Evolutionary conservation across 2,113 vertebrate species (phyloP).

Genomic region (Clarias batrachus): DNA sequence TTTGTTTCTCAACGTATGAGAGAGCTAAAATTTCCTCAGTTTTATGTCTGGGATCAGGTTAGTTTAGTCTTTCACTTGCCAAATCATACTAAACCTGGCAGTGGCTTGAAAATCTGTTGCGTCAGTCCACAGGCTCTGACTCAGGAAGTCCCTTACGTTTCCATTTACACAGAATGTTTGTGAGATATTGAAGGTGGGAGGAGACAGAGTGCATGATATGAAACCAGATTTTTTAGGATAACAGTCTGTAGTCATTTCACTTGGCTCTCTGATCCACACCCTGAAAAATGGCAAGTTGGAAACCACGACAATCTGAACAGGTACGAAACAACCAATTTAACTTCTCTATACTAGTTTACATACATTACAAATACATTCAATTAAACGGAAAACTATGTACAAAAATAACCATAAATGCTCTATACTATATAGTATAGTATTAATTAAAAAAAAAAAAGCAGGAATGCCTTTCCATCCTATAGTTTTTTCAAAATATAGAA

Average conservation of each 20-base stretch:
- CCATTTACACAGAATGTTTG: too few species aligned
- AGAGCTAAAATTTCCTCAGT: neutral
- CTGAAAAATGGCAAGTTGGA: neutral
- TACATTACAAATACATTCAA: too few species aligned
- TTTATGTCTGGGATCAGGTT: conserved; percentile 55
- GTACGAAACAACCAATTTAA: neutral
- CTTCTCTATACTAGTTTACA: too few species aligned
- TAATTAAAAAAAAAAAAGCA: too few species aligned
- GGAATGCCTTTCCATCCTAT: too few species aligned
- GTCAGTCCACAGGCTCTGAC: too few species aligned
- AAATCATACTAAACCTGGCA: neutral
- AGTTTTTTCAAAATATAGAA: too few species aligned
- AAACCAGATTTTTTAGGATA: neutral
- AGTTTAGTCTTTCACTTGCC: conserved; percentile 46
- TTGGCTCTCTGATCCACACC: neutral
- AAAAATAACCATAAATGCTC: too few species aligned
- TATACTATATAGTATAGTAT: too few species aligned
- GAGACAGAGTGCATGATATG: neutral
- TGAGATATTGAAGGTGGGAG: too few species aligned
- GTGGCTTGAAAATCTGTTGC: neutral
- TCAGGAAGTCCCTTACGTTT: too few species aligned
- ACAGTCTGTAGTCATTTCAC: neutral
- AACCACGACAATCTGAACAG: neutral
- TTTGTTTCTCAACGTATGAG: neutral
- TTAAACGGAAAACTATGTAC: too few species aligned